These are phyloP conservation scores for Xanthia togata DNA, from an alignment of 2,888 invertebrate species.

Conservation along the genomic window DNA sequence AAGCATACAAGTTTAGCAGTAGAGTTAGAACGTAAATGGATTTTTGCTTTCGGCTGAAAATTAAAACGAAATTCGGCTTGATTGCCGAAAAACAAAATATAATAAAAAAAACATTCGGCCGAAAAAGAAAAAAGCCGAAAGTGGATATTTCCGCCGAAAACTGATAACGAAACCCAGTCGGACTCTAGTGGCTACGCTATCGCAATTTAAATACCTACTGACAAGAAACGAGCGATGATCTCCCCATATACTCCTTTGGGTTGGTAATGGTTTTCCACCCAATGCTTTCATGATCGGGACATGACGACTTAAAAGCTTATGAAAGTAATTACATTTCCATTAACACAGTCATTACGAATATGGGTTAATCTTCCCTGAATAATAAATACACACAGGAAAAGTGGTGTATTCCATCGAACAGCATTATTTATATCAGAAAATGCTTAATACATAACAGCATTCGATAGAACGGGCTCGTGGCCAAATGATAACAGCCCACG, in stretches of 20 bases:
- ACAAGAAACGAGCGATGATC: too few species aligned
- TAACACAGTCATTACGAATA: slow-evolving; percentile 1
- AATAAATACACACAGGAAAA: slow-evolving; percentile 30
- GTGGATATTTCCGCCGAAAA: too few species aligned
- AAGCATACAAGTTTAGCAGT: neutral
- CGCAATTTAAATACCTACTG: neutral
- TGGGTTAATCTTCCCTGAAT: slow-evolving; percentile 13
- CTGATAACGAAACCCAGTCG: too few species aligned
- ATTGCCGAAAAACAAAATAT: too few species aligned
- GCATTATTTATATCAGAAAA: too few species aligned
- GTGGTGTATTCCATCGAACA: neutral
- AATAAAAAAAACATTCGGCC: neutral
- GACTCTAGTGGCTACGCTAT: neutral
- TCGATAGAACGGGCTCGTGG: neutral
- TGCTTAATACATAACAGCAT: slow-evolving; percentile 2
- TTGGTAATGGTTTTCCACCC: too few species aligned
- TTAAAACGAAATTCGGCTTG: too few species aligned
- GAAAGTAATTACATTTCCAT: slow-evolving; percentile 8
- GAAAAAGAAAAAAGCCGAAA: too few species aligned
- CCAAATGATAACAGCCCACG: neutral
- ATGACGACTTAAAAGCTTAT: slow-evolving; percentile 1
- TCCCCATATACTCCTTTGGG: too few species aligned
- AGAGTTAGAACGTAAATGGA: too few species aligned
- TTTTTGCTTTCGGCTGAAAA: too few species aligned
- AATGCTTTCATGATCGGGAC: neutral